Evolutionary conservation across 37 sponge, comb jelly and placozoan species (phyloP).

Genomic region (Oopsacas minuta): DNA sequence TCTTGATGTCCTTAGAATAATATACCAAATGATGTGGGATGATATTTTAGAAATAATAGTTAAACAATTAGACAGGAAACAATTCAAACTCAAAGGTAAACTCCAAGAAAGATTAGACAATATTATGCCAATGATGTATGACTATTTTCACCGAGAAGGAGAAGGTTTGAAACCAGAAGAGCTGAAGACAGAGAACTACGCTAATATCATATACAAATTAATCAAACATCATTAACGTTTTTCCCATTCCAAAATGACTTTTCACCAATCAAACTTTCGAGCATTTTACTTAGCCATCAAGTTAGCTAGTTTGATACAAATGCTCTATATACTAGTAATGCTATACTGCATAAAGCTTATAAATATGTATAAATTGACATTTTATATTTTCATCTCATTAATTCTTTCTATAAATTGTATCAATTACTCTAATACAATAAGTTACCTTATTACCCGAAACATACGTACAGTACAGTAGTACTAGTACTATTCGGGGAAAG

Average conservation of each 20-base stretch:
- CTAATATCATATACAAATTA: not conserved
- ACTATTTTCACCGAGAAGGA: not conserved
- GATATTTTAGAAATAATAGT: not conserved
- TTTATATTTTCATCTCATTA: no score
- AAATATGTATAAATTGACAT: no score
- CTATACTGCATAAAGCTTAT: no score
- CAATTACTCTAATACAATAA: no score
- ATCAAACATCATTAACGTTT: not conserved
- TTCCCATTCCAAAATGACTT: no score
- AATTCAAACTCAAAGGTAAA: slow-evolving; percentile 2
- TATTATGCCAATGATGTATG: slow-evolving; percentile 3
- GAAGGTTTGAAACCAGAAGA: not conserved
- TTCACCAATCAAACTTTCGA: no score
- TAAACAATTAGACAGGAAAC: not conserved
- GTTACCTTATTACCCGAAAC: no score
- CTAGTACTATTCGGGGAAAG: no score
- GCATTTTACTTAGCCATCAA: not conserved
- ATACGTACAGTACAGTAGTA: no score
- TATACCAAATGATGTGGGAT: not conserved
- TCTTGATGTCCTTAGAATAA: not conserved
- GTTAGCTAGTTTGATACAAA: not conserved
- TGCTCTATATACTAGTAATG: no score
- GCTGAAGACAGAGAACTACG: slow-evolving; percentile 3
- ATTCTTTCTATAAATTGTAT: no score
- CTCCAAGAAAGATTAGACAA: not conserved